Base-by-base conservation (phyloP, 1,140 invertebrate genomes). In the Ylistrum balloti region DNA sequence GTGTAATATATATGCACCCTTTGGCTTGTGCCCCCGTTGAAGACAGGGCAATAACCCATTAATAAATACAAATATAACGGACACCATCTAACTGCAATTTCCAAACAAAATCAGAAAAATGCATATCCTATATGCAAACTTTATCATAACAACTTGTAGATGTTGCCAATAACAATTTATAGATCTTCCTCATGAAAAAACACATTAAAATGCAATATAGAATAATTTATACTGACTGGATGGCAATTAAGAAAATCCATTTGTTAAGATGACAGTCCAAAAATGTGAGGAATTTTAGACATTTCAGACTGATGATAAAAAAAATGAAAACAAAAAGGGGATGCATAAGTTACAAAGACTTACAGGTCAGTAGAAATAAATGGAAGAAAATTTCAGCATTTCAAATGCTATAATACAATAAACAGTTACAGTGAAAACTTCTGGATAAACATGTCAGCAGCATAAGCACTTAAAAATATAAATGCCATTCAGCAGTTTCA, bases 371-470 rank as follows among this genome's bases (percentile, higher is more conserved):
- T 5, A 74, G 5, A 74, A 74, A 74, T n/a, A 28, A n/a, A 74
- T 74, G 45, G n/a, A 28, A 74, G n/a, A n/a, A n/a, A n/a, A n/a
- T n/a, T n/a, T n/a, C n/a, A n/a, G n/a, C n/a, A n/a, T n/a, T n/a
- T n/a, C n/a, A n/a, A n/a, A n/a, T n/a, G n/a, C n/a, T 74, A 28
- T n/a, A 74, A 28, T 17, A 45, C 56, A 1, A 74, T n/a, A 1
- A n/a, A 74, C 45, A 56, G 22, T 56, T 22, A 74, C 22, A 74
- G 28, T 74, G 22, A 74, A 74, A 74, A 74, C 17, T n/a, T 74
- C n/a, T 74, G 56, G 28, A n/a, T 74, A 74, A 74, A 74, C 1
- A 28, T 74, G n/a, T 74, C 56, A 74, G 56, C 56, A 74, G 56
- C 56, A 28, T 28, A 74, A n/a, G 22, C 0, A 74, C 9, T 45